Conservation (phyloP, 2,113 vertebrate species). For the Catharus fuscescens region DNA sequence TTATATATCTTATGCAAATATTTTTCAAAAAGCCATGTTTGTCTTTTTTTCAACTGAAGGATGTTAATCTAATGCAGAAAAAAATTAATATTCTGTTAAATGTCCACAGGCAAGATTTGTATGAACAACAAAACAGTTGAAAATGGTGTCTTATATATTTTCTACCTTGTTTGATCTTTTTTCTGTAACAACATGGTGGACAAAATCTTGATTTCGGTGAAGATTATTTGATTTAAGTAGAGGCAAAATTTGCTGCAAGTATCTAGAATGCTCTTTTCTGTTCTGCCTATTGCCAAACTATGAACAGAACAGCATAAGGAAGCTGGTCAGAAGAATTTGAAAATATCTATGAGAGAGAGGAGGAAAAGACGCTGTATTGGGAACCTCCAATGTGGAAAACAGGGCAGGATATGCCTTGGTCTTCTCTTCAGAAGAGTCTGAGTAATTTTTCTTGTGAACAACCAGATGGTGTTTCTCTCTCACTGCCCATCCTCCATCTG, state of each 20-base stretch:
- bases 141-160: neutral
- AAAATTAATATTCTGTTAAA: neutral
- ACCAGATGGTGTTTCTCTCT: neutral
- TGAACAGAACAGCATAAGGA: neutral
- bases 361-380: neutral
- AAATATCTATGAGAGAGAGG: neutral
- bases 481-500: accelerated
- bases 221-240: neutral
- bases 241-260: neutral
- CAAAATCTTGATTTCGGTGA: neutral
- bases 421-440: neutral
- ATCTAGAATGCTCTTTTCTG: neutral
- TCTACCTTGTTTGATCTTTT: neutral
- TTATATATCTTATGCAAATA: neutral
- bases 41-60: neutral
- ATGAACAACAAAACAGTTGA: neutral
- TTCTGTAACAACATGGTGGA: neutral
- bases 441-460: neutral
- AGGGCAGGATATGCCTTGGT: neutral
- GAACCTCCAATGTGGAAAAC: neutral
- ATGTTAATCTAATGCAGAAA: neutral
- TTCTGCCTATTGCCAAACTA: neutral
- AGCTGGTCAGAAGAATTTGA: neutral
- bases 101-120: neutral
- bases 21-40: neutral